Conservation (phyloP, 2,888 invertebrate species). For the Galerucella nymphaeae region DNA sequence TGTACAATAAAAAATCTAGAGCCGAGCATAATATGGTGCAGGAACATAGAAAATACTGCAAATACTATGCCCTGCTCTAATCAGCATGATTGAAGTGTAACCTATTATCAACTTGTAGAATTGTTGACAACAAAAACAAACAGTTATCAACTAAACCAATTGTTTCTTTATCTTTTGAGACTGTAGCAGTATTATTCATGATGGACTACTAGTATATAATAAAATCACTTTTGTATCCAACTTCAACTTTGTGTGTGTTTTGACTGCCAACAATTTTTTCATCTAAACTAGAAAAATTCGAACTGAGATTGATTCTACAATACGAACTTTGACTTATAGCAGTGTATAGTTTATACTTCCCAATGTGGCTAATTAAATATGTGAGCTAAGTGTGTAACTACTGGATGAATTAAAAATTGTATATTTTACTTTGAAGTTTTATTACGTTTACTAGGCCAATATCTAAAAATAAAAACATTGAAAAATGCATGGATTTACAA, state of each 20-base stretch:
- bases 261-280: conserved; percentile 23
- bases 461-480: conserved; percentile 9
- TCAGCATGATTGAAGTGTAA: conserved; percentile 3
- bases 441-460: conserved; percentile 9
- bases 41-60: no score
- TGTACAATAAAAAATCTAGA: conserved; percentile 33
- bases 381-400: conserved; percentile 12
- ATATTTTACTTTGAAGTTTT: neutral
- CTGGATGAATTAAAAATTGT: conserved; percentile 23
- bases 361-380: conserved; percentile 13
- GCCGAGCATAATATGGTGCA: no score
- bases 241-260: neutral
- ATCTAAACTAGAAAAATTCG: conserved; percentile 11
- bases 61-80: neutral
- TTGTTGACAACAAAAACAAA: conserved; percentile 9
- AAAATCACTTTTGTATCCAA: neutral
- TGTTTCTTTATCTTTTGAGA: no score
- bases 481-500: neutral
- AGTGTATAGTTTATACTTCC: neutral
- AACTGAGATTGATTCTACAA: conserved; percentile 16
- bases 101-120: neutral
- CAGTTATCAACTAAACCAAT: no score
- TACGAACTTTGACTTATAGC: conserved; percentile 9
- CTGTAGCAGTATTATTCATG: no score
- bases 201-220: no score